These are phyloP conservation scores for Drosophila lini DNA, from an alignment of 1,140 invertebrate genomes.

Conservation along the genomic window DNA sequence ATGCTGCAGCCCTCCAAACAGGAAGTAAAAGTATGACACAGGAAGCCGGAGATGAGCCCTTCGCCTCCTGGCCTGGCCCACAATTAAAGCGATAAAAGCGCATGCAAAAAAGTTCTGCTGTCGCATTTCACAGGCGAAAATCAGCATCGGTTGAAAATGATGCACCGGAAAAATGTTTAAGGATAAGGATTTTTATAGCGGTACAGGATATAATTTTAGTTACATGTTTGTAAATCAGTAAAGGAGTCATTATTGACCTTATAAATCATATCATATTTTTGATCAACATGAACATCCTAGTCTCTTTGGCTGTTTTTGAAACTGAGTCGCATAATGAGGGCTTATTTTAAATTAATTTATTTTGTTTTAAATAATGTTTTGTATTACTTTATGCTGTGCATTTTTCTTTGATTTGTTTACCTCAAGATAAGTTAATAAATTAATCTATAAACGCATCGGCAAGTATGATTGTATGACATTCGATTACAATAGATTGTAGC, in stretches of 20 bases:
- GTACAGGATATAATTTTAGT: neutral
- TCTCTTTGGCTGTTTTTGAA: too few relatives aligned
- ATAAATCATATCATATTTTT: neutral
- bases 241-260: neutral
- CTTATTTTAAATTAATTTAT: too few relatives aligned
- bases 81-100: conserved; percentile 78
- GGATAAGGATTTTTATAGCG: neutral
- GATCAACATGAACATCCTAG: too few relatives aligned
- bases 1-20: conserved; percentile 20
- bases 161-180: conserved; percentile 16
- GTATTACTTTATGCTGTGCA: too few relatives aligned
- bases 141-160: conserved; percentile 49
- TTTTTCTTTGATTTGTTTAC: too few relatives aligned
- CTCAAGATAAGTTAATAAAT: too few relatives aligned
- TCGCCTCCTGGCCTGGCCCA: conserved; percentile 31
- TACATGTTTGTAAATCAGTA: neutral
- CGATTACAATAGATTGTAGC: too few relatives aligned
- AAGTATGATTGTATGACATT: too few relatives aligned
- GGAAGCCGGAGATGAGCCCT: conserved; percentile 39
- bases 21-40: conserved; percentile 49
- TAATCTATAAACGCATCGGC: too few relatives aligned
- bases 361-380: too few relatives aligned
- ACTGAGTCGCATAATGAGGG: too few relatives aligned
- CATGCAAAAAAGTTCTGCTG: conserved; percentile 55
- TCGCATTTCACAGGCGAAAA: conserved; percentile 65